Evolutionary conservation across 2,888 invertebrate species (phyloP).

Genomic region (Halictus ligatus): DNA sequence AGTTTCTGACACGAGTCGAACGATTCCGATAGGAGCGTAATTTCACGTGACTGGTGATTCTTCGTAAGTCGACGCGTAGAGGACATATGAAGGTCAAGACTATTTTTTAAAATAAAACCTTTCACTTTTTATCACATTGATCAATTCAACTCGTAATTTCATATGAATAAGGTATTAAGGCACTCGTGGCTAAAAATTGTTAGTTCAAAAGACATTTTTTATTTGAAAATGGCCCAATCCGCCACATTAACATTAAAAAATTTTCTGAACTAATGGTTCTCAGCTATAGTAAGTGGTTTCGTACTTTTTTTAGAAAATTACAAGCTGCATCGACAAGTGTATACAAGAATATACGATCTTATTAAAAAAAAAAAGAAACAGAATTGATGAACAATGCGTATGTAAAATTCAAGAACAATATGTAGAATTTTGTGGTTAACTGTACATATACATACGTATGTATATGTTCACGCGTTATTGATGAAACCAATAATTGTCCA

Average conservation of each 20-base stretch:
- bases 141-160: not conserved
- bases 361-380: not conserved
- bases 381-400: not conserved
- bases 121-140: too few species aligned
- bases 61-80: not conserved
- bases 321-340: not conserved
- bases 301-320: not conserved
- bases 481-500: not conserved
- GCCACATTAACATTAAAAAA: not conserved
- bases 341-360: not conserved
- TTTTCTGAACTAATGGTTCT: not conserved
- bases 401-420: not conserved
- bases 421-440: not conserved
- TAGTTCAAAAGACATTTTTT: not conserved
- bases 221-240: not conserved
- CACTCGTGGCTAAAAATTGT: not conserved
- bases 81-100: not conserved
- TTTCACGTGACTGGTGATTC: not conserved
- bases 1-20: too few species aligned
- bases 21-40: not conserved
- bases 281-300: too few species aligned
- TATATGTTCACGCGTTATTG: not conserved
- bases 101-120: not conserved
- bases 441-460: constrained; percentile 2
- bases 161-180: not conserved